These are phyloP conservation scores for Spinus olivaceus DNA, from an alignment of 2,797 vertebrate species.

Conservation along the genomic window DNA sequence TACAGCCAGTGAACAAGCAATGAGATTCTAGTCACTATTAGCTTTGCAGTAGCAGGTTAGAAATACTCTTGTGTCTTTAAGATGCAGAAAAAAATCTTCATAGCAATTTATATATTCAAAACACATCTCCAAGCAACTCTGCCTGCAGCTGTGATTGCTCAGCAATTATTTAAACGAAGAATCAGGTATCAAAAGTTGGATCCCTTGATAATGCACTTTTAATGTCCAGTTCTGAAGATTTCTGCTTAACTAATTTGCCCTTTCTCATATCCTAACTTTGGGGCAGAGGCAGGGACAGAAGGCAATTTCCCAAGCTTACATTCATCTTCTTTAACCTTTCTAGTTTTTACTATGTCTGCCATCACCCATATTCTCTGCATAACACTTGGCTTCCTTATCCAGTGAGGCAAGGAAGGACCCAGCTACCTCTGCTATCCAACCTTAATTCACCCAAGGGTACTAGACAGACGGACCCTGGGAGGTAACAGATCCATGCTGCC, in stretches of 20 bases:
- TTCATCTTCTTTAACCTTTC: not conserved
- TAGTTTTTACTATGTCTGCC: not conserved
- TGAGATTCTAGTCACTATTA: not conserved
- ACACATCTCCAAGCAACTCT: not conserved
- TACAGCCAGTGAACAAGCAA: not conserved
- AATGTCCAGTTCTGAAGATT: not conserved
- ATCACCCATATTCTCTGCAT: not conserved
- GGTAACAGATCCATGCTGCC: not conserved
- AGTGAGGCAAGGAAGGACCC: not conserved
- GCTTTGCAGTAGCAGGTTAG: not conserved
- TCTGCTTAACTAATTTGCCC: not conserved
- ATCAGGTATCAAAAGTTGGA: not conserved
- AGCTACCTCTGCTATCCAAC: fast-evolving
- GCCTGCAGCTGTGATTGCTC: conserved; percentile 16
- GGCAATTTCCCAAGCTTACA: not conserved
- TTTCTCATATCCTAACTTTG: not conserved
- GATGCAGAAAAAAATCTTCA: not conserved
- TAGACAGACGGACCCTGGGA: not conserved
- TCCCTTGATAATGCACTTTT: not conserved
- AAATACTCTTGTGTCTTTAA: not conserved
- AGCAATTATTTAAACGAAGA: conserved; percentile 32
- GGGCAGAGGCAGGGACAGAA: not conserved
- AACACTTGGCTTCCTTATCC: not conserved
- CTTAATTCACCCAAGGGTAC: not conserved
- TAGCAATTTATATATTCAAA: conserved; percentile 17